phyloP scores from a whole-genome alignment of 2,888 invertebrate genomes.

The Calephelis perditalis region DNA sequence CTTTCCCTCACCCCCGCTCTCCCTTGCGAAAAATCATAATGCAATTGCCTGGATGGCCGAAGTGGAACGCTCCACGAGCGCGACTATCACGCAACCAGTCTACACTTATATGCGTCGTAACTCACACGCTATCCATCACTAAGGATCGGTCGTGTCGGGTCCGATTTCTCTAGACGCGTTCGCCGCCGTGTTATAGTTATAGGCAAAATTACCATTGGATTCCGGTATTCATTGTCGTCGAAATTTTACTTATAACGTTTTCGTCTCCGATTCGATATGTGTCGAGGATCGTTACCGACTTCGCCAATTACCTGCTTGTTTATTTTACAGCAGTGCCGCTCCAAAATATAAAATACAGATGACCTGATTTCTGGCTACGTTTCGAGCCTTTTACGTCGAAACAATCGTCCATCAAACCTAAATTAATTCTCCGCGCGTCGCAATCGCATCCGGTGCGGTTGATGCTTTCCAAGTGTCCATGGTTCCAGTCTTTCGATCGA shows the following conservation, averaged over 20 bases:
- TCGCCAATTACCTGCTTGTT: not conserved
- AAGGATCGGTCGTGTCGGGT: slow-evolving; percentile 69
- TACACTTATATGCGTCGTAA: slow-evolving; percentile 73
- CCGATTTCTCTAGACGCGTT: slow-evolving; percentile 64
- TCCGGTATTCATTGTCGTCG: slow-evolving; percentile 64
- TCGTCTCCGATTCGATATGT: not conserved
- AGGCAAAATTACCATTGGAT: slow-evolving; percentile 66
- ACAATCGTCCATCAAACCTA: slow-evolving; percentile 66
- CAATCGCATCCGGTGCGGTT: slow-evolving; percentile 69
- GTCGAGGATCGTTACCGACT: not conserved
- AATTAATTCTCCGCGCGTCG: slow-evolving; percentile 73
- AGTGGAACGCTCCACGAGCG: slow-evolving; percentile 70
- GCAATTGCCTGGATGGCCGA: slow-evolving; percentile 76
- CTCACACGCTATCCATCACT: slow-evolving; percentile 75
- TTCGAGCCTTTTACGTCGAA: slow-evolving; percentile 55
- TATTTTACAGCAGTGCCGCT: slow-evolving; percentile 5
- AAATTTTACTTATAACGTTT: slow-evolving; percentile 42
- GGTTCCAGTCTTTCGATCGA: slow-evolving; percentile 66
- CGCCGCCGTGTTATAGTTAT: slow-evolving; percentile 51
- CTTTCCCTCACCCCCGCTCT: slow-evolving; percentile 50
- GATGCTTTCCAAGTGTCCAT: slow-evolving; percentile 67
- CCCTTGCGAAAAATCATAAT: slow-evolving; percentile 77
- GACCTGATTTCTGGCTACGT: slow-evolving; percentile 45
- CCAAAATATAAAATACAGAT: slow-evolving; percentile 32
- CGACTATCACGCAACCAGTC: slow-evolving; percentile 71